Base-by-base conservation (phyloP, 2,797 vertebrate genomes). In the Myotis myotis region DNA sequence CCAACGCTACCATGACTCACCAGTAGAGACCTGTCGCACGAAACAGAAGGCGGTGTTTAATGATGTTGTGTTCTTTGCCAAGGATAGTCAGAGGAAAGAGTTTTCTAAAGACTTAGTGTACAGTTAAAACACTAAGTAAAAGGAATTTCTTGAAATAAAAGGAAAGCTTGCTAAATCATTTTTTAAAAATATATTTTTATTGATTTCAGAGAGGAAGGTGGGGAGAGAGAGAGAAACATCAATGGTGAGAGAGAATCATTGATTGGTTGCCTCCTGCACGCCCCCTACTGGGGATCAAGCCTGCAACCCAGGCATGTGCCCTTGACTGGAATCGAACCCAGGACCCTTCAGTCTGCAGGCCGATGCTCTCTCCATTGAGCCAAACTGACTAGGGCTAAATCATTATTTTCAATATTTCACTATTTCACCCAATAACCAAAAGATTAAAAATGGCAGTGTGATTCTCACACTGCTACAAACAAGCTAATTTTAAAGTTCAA, bases 11-110 rank as follows among this genome's bases (percentile, higher is more conserved):
- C 78, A 38, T 82, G 70, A 93, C 57, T 92, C 62, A 20, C 22
- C 47, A 74, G 64, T 80, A 60, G 11, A 13, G 60, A 89, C 90
- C 49, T 28, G 30, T 15, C 92, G 71, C 72, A 78, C 90, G 84
- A 83, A 78, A 95, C 36, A 89, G 55, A 96, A 92, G 72, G 79
- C 38, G 82, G 71, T 30, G 12, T 78, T 74, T 60, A 89, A 87
- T 70, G 68, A 53, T 57, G 47, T 68, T 23, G 36, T 57, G 12
- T 17, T 89, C 55, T 93, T 25, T 89, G 82, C 23, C 36, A 55
- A 36, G 62, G 44, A 36, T 7, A 16, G 30, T 49, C n/a, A 92
- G 64, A 64, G 4, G 12, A 12, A 84, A 74, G 38, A 30, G 25
- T 57, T 57, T 79, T n/a, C n/a, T n/a, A n/a, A n/a, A n/a, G n/a